Percentiles rank a stretch among this genome's conserved stretches.
phyloP scores from a whole-genome alignment of 2,888 invertebrate genomes.

The Acanthosepion lycidas region DNA sequence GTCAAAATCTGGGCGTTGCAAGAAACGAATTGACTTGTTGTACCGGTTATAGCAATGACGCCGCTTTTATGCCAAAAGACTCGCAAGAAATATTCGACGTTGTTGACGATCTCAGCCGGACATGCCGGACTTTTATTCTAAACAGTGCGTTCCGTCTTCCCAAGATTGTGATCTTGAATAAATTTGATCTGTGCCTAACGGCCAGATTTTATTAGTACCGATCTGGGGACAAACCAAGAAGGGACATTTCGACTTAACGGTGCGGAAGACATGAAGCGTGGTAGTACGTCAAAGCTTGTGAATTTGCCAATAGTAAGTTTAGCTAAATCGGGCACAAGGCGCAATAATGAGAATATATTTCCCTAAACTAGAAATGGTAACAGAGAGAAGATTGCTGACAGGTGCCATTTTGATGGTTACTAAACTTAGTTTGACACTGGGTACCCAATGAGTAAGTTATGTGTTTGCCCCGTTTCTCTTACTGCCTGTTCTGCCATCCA shows the following conservation, averaged over 20 bases:
- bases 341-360: background rate
- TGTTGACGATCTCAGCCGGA: background rate
- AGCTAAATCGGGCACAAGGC: background rate
- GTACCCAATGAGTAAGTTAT: too few relatives aligned
- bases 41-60: background rate
- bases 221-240: background rate
- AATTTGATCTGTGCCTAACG: background rate
- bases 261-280: background rate
- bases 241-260: background rate
- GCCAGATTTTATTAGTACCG: background rate
- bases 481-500: too few relatives aligned
- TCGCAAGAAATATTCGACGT: background rate
- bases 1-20: background rate
- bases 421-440: too few relatives aligned
- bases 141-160: background rate
- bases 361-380: too few relatives aligned
- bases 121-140: background rate
- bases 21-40: background rate
- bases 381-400: too few relatives aligned
- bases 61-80: background rate
- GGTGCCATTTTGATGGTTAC: too few relatives aligned
- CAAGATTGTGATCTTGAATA: background rate
- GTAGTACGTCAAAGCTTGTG: fast-evolving
- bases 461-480: too few relatives aligned
- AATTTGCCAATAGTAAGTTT: background rate